phyloP scores from a whole-genome alignment of 2,797 vertebrate species.

The Heterohyrax brucei region DNA sequence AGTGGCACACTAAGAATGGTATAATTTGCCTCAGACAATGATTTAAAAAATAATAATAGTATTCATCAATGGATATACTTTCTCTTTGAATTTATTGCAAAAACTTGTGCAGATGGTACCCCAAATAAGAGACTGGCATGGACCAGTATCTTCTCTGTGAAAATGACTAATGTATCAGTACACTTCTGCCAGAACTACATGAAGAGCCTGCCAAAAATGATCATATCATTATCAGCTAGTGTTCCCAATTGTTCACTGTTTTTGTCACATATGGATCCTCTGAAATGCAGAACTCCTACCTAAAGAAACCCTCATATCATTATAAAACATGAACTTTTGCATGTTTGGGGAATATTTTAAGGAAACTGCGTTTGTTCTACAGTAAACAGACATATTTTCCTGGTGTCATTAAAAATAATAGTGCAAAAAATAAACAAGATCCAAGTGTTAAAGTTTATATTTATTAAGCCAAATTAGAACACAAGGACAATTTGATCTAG shows the following conservation, averaged over 20 bases:
- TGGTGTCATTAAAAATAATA: constrained; percentile 86
- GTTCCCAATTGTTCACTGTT: constrained; percentile 91
- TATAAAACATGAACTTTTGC: constrained; percentile 90
- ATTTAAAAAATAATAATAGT: constrained; percentile 88
- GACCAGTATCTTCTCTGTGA: constrained; percentile 91
- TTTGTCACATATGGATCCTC: constrained; percentile 90
- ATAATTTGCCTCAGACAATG: constrained; percentile 86
- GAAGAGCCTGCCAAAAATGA: constrained; percentile 90
- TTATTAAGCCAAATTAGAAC: constrained; percentile 83
- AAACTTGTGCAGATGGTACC: constrained; percentile 91
- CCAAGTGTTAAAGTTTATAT: constrained; percentile 85
- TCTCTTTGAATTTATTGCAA: constrained; percentile 88
- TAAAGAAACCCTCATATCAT: constrained; percentile 89
- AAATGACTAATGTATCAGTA: constrained; percentile 92
- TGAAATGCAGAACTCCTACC: constrained; percentile 90
- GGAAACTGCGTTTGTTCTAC: constrained; percentile 89
- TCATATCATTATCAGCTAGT: constrained; percentile 91
- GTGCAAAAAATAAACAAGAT: constrained; percentile 84
- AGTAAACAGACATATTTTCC: constrained; percentile 91
- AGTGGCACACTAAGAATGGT: constrained; percentile 80
- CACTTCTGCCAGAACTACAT: constrained; percentile 90
- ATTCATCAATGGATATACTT: constrained; percentile 88
- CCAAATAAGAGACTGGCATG: constrained; percentile 92
- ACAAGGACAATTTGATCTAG: constrained; percentile 76
- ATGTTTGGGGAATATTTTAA: constrained; percentile 91